Evolutionary conservation across 2,797 vertebrate species (phyloP), one percentile per base, ranked within the genome.

Genomic region (Muscicapa striata): DNA sequence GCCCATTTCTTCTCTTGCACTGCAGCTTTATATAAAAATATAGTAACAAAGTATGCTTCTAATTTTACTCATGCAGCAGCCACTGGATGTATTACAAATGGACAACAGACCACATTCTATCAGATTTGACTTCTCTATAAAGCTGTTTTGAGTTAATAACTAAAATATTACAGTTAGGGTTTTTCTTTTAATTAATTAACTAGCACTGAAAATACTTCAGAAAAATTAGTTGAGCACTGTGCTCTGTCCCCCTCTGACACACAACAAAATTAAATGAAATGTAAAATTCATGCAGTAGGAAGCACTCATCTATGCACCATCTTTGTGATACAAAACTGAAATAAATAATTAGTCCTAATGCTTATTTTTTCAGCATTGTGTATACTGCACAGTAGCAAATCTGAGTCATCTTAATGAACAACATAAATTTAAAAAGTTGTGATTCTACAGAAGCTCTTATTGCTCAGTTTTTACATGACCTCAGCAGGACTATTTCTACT

Each of bases 21-120:
- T 61, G 46, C 38, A 75, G 40, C 24, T 72, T 72, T 59, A 61
- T 40, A 68, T 34, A 92, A 82, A 83, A 90, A 58, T n/a, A 32
- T 19, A 72, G 30, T 52, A 36, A 86, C 8, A 12, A 80, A 81
- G 41, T 68, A 79, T 58, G 51, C 30, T 89, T 94, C 69, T 58
- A 84, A 84, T 90, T 70, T 91, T 89, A 90, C 41, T 73, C 59
- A 84, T 59, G 69, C 26, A 67, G 40, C 85, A 90, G n/a, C 61
- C 67, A 40, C 16, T 61, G 61, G 23, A 70, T 63, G 41, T 57
- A 64, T 90, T 90, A 85, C 10, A 30, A 84, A 70, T 55, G 58
- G 75, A 86, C 30, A 81, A 82, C 17, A 11, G 34, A 85, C 18
- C 36, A 30, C 55, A 76, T 69, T 63, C 46, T 73, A 69, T 55